Conservation (phyloP, 2,888 invertebrate genomes). For the Mantis religiosa region DNA sequence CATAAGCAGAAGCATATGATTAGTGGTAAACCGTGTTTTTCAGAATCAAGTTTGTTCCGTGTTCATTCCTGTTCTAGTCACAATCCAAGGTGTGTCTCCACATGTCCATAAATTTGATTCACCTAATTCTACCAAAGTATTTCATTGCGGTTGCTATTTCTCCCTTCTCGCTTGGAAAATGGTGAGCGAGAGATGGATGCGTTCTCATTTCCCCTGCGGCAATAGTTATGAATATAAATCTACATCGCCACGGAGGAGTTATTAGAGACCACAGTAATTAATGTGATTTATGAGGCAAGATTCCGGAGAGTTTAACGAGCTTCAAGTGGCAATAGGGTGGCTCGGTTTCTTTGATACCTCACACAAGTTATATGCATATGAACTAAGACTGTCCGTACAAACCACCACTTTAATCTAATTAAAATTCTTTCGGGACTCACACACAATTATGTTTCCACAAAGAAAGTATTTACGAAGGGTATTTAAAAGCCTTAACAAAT, state of each 20-base stretch:
- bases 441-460: no score
- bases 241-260: constrained; percentile 15
- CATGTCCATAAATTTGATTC: no score
- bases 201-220: constrained; percentile 15
- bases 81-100: no score
- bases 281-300: constrained; percentile 19
- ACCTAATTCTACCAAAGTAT: background rate
- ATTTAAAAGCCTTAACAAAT: no score
- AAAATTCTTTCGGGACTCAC: background rate
- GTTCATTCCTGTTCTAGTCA: no score
- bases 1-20: no score
- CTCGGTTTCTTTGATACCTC: background rate
- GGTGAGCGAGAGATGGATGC: constrained; percentile 9
- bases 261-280: constrained; percentile 24
- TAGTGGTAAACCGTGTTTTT: no score
- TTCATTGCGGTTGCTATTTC: background rate
- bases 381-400: constrained; percentile 1
- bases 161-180: background rate
- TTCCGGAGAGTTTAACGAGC: background rate
- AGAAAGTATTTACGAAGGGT: no score
- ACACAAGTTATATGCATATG: background rate
- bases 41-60: no score
- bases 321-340: background rate
- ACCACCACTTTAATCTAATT: constrained; percentile 10
- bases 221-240: constrained; percentile 25